Conservation (phyloP, 2,113 vertebrate genomes). For the Cricetomys ansorgei region DNA sequence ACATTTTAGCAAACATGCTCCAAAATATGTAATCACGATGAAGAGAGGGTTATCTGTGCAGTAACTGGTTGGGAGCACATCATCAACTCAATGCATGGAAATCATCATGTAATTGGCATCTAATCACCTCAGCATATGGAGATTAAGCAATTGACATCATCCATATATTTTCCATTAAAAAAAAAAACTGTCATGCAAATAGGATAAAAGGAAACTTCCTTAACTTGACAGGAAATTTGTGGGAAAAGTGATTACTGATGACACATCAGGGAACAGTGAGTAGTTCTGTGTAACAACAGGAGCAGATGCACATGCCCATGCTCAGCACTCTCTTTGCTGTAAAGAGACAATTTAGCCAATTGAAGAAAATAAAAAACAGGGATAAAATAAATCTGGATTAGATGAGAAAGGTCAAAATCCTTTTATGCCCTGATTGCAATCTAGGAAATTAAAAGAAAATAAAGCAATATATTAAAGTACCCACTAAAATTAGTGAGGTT, state of each 20-base stretch:
- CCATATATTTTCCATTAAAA: not conserved
- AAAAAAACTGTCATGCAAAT: not conserved
- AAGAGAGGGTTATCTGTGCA: not conserved
- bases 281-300: not conserved
- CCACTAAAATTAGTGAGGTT: not conserved
- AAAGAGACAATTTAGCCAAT: not conserved
- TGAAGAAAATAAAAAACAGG: not conserved
- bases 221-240: not conserved
- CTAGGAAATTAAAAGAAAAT: not conserved
- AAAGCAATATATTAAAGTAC: not conserved
- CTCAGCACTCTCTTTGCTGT: not conserved
- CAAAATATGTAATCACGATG: not conserved
- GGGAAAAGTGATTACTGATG: not conserved
- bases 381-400: not conserved
- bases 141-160: not conserved
- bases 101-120: not conserved
- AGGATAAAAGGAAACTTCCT: not conserved
- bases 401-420: not conserved
- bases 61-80: not conserved
- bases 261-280: not conserved
- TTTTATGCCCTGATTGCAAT: not conserved
- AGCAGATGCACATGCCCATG: not conserved
- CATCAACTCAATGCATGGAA: not conserved
- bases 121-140: not conserved
- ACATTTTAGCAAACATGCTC: not conserved